A percentile compares a stretch with the other conserved stretches of the same genome.
These are phyloP conservation scores for Jacana jacana DNA, from an alignment of 2,113 vertebrate species.

Conservation along the genomic window DNA sequence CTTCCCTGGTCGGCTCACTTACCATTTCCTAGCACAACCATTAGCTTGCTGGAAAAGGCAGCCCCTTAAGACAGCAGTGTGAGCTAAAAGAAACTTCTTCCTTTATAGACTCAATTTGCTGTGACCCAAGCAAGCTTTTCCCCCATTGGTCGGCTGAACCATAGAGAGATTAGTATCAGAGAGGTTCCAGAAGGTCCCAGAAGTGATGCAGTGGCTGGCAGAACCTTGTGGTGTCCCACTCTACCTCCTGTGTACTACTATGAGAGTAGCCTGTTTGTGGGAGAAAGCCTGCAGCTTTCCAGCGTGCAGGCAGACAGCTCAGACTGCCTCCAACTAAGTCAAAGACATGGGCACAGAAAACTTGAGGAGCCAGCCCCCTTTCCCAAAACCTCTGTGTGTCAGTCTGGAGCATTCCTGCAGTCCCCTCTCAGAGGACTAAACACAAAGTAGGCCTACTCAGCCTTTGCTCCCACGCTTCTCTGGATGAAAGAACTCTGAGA, in stretches of 20 bases:
- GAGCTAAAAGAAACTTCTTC: not conserved
- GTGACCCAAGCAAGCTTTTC: not conserved
- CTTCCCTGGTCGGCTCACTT: no score
- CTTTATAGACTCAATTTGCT: not conserved
- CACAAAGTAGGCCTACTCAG: not conserved
- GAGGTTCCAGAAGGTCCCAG: not conserved
- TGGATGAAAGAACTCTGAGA: not conserved
- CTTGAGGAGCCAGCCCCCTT: not conserved
- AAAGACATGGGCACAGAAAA: not conserved
- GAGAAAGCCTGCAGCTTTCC: not conserved
- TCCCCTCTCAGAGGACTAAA: not conserved
- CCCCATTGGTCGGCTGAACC: not conserved
- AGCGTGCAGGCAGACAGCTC: not conserved
- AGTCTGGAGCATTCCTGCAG: not conserved
- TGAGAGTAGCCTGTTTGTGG: not conserved
- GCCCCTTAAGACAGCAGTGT: not conserved
- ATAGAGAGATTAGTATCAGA: not conserved
- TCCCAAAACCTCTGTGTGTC: rapidly evolving
- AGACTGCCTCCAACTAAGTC: not conserved
- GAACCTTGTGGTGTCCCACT: not conserved
- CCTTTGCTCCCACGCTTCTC: not conserved
- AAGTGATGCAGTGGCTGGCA: not conserved
- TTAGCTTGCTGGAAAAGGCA: not conserved
- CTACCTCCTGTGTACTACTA: not conserved
- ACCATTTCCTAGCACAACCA: not conserved